Percentiles rank a stretch among this genome's conserved stretches.
Conservation (phyloP, 1,140 invertebrate genomes). For the Drosophila sucinea region DNA sequence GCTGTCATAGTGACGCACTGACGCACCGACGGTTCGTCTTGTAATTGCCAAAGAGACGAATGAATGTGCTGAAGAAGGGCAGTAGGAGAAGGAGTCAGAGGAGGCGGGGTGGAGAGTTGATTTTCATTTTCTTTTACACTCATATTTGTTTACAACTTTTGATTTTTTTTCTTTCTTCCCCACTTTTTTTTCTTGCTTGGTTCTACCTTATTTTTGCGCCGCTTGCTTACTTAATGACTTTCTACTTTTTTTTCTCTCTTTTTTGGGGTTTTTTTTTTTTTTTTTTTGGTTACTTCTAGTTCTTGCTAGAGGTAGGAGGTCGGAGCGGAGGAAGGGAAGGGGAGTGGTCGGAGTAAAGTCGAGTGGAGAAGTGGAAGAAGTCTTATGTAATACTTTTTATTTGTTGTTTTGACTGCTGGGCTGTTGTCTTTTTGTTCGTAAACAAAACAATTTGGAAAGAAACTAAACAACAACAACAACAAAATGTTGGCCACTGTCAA, state of each 20-base stretch:
- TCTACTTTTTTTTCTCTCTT: conserved; percentile 24
- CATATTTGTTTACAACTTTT: conserved; percentile 24
- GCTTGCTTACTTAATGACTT: conserved; percentile 31
- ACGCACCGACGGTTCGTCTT: conserved; percentile 9
- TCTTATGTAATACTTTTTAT: conserved; percentile 15
- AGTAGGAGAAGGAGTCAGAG: not conserved
- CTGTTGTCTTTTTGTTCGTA: conserved; percentile 13
- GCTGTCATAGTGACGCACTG: not conserved
- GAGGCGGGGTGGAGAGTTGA: conserved; percentile 10
- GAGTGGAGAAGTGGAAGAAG: not conserved
- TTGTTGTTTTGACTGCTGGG: conserved; percentile 18
- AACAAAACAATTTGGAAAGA: conserved; percentile 28
- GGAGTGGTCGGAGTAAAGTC: no score
- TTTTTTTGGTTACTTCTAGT: conserved; percentile 10
- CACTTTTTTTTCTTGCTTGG: not conserved
- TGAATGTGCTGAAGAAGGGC: not conserved
- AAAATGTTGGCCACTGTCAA: conserved; percentile 13
- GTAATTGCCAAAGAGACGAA: conserved; percentile 5
- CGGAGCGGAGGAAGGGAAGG: no score
- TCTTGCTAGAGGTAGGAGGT: not conserved
- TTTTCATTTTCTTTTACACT: conserved; percentile 24
- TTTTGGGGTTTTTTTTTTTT: not conserved
- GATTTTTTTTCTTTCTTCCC: conserved; percentile 7
- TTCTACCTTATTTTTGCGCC: conserved; percentile 22
- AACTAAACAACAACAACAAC: conserved; percentile 27